These are phyloP conservation scores for Dendrocopos noguchii DNA, from an alignment of 2,113 vertebrate species.

Conservation along the genomic window DNA sequence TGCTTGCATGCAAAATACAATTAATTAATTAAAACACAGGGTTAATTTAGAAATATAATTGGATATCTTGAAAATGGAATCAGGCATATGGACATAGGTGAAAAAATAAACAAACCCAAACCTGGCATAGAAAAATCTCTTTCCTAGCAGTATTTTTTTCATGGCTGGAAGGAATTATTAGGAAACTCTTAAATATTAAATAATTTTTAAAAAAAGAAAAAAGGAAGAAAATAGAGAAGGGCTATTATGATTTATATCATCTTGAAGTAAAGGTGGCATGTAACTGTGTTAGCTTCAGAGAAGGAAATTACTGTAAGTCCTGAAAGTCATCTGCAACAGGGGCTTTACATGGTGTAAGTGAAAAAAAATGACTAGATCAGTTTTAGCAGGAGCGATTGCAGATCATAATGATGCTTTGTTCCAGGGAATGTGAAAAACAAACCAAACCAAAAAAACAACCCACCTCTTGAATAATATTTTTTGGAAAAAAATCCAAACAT, in stretches of 20 bases:
- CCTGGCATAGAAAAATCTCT: not conserved
- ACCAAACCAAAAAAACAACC: not conserved
- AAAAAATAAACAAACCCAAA: not conserved
- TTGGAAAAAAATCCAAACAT: no score
- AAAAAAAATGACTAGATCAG: not conserved
- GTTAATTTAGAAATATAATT: constrained; percentile 50
- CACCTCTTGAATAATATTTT: not conserved
- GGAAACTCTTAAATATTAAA: not conserved
- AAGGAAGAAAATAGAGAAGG: not conserved
- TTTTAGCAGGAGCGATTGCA: not conserved
- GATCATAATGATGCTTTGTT: not conserved
- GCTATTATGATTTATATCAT: not conserved
- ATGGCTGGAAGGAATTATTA: not conserved
- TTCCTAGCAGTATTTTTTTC: not conserved
- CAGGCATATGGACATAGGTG: not conserved
- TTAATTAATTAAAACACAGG: constrained; percentile 28
- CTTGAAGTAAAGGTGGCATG: not conserved
- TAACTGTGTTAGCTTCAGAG: constrained; percentile 4
- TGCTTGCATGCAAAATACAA: constrained; percentile 6
- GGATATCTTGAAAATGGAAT: not conserved
- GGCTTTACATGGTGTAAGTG: not conserved
- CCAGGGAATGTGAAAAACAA: not conserved
- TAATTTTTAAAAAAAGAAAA: not conserved
- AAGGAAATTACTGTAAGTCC: not conserved
- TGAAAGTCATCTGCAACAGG: not conserved